Base-by-base conservation (phyloP, 2,888 invertebrate genomes). In the Bibio marci region DNA sequence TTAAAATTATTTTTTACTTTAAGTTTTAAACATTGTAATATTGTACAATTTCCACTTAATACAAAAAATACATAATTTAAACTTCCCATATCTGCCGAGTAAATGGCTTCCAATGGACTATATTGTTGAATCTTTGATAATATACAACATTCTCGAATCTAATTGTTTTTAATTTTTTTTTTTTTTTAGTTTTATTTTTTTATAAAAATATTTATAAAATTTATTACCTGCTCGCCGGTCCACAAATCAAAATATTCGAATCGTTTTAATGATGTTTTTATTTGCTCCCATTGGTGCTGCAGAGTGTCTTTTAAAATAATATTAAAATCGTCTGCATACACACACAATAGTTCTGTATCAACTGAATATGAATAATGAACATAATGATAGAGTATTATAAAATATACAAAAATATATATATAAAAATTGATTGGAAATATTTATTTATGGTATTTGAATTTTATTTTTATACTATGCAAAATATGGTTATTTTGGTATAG, bases 311-410 rank as follows among this genome's bases (percentile, higher is more conserved):
- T 48, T 26, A 58, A 44, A 42, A 54, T 48, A 6, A 19, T 19
- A 37, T 47, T 46, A 49, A 80, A 80, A 48, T 76, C 73, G 42
- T 70, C 66, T 45, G 68, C 70, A 56, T 68, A 66, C 39, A 81
- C 52, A 30, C 64, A 66, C 41, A 81, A 54, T 33, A 80, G 56
- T 55, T 81, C 80, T 46, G 73, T 71, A 37, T 62, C 55, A 31
- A 66, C 70, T 71, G 48, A n/a, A n/a, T n/a, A n/a, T n/a, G n/a
- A n/a, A n/a, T n/a, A n/a, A n/a, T n/a, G n/a, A n/a, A n/a, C 30
- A 45, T 50, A 45, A 37, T 38, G 7, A 48, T n/a, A n/a, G n/a
- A n/a, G n/a, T n/a, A n/a, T n/a, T n/a, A n/a, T n/a, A n/a, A n/a
- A n/a, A n/a, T n/a, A n/a, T n/a, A n/a, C n/a, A n/a, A n/a, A n/a